phyloP scores from a whole-genome alignment of 1,140 invertebrate species.

The Caenorhabditis tropicalis region DNA sequence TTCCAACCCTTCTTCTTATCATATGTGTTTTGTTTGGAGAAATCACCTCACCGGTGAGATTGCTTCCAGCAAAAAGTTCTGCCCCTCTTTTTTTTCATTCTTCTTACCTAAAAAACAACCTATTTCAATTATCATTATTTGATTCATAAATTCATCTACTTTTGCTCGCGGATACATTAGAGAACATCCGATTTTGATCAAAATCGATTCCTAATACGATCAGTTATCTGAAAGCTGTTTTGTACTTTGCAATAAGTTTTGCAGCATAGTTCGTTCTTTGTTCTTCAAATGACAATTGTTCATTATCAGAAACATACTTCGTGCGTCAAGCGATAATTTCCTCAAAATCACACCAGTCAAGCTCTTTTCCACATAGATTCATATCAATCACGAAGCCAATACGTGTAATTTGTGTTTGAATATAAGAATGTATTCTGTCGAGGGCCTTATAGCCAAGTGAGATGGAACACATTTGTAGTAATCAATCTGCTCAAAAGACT shows the following conservation, averaged over 20 bases:
- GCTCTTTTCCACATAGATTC: neutral
- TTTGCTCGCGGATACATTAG: too few relatives aligned
- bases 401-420: neutral
- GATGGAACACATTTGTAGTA: neutral
- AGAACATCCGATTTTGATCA: too few relatives aligned
- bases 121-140: too few relatives aligned
- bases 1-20: neutral
- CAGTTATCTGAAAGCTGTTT: too few relatives aligned
- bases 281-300: neutral
- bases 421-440: neutral
- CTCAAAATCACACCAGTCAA: neutral
- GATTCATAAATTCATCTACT: too few relatives aligned
- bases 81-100: neutral
- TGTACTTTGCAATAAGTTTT: neutral
- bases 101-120: too few relatives aligned
- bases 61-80: neutral
- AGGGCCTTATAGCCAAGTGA: neutral
- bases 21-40: neutral
- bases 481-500: neutral
- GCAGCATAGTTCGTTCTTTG: constrained; percentile 22
- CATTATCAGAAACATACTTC: neutral
- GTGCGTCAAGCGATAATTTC: constrained; percentile 6
- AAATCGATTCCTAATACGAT: too few relatives aligned
- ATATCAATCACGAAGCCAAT: neutral
- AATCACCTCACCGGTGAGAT: neutral